These are phyloP conservation scores for Drosophila niveifrons DNA, from an alignment of 2,888 invertebrate species.

Conservation along the genomic window DNA sequence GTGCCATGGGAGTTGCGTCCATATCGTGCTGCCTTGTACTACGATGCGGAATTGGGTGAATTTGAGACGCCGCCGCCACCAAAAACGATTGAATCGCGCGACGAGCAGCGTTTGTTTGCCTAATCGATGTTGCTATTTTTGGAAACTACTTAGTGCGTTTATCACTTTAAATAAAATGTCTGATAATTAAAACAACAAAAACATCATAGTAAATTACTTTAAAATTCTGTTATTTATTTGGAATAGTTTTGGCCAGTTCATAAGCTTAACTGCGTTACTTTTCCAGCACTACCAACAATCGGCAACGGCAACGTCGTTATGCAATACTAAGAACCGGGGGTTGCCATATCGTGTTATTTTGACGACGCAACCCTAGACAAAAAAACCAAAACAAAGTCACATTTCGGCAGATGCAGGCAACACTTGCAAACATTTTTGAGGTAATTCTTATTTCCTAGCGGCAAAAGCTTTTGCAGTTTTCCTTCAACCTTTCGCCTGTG, in stretches of 20 bases:
- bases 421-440: conserved; percentile 60
- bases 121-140: conserved; percentile 55
- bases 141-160: conserved; percentile 56
- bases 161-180: conserved; percentile 58
- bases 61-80: conserved; percentile 89
- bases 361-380: conserved; percentile 49
- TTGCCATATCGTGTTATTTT: conserved; percentile 40
- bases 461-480: conserved; percentile 77
- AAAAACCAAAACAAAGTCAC: conserved; percentile 59
- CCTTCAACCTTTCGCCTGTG: conserved; percentile 67
- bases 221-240: neutral
- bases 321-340: conserved; percentile 43
- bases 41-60: conserved; percentile 91
- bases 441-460: conserved; percentile 66
- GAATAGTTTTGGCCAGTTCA: neutral
- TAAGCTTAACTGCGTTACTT: neutral
- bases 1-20: conserved; percentile 93
- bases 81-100: conserved; percentile 77
- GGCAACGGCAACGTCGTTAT: conserved; percentile 28
- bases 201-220: neutral
- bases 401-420: conserved; percentile 60
- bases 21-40: conserved; percentile 89
- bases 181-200: conserved; percentile 34
- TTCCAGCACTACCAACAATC: conserved; percentile 33
- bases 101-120: conserved; percentile 78